Base-by-base conservation (phyloP, 2,888 invertebrate species). In the Branchinecta sandiegonensis region DNA sequence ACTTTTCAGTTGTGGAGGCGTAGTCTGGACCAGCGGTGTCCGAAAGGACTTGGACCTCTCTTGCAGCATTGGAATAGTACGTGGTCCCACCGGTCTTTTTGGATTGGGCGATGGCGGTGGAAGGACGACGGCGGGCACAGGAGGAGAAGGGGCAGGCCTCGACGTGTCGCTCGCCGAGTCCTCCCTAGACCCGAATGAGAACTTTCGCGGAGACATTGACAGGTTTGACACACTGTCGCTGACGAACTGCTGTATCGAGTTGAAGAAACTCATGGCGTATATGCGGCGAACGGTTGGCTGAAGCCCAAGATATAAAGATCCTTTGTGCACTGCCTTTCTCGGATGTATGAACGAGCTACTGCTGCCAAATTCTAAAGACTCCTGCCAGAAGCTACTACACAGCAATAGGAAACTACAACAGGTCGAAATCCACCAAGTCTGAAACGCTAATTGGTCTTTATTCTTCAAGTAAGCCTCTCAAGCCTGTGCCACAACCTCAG, bases 221-320 rank as follows among this genome's bases (percentile, higher is more conserved):
- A 90, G 80, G 75, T 86, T 89, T 66, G 89, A 89, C 73, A 90
- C 89, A 77, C 89, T 88, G 79, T 88, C 90, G 75, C 86, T 89
- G 77, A 90, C 89, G 78, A 89, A 89, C 79, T 90, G 90, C 75
- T 89, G 88, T 74, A 90, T 80, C 63, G 89, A 88, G 77, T 87
- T 86, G 78, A 90, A 85, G 81, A 90, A 90, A 83, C 90, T 90
- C 90, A 90, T 90, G 70, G 72, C 76, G 65, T 66, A 23, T 23
- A 23, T 23, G 23, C 23, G 23, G 23, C 23, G 23, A n/a, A n/a
- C n/a, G n/a, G n/a, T n/a, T n/a, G n/a, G n/a, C n/a, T n/a, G n/a
- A n/a, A n/a, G n/a, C n/a, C n/a, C n/a, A n/a, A n/a, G n/a, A n/a
- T n/a, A n/a, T n/a, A 37, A 6, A 37, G 37, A 37, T 37, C 37